phyloP scores from a whole-genome alignment of 2,888 invertebrate genomes.

The Rotaria macrura region DNA sequence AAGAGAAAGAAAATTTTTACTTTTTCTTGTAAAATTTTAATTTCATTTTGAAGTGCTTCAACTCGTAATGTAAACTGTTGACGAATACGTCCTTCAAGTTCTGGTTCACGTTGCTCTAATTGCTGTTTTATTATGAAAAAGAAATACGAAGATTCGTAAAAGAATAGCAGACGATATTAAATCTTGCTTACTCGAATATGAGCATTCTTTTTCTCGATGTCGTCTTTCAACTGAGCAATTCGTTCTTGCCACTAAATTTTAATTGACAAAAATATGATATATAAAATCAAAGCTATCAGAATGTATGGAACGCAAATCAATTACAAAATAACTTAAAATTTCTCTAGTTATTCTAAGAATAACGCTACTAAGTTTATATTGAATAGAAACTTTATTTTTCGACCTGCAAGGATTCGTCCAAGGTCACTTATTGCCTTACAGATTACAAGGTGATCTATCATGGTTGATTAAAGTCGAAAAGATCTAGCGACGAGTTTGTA shows the following conservation, averaged over 20 bases:
- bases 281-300: no score
- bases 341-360: no score
- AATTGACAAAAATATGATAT: no score
- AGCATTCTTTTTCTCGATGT: not conserved
- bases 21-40: not conserved
- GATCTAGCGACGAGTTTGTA: no score
- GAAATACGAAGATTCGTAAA: not conserved
- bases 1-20: not conserved
- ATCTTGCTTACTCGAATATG: not conserved
- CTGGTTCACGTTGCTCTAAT: not conserved
- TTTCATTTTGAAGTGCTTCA: not conserved
- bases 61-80: not conserved
- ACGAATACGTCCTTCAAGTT: not conserved
- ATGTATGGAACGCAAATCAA: no score
- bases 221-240: not conserved
- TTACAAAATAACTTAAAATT: no score
- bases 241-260: not conserved
- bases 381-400: no score
- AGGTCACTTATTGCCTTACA: no score
- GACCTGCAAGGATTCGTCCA: no score
- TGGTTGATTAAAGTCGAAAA: no score
- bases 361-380: no score
- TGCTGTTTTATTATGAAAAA: not conserved
- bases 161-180: not conserved
- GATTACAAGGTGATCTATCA: no score